Evolutionary conservation across 2,888 invertebrate genomes (phyloP).

Genomic region (Euspilapteryx auroguttella): DNA sequence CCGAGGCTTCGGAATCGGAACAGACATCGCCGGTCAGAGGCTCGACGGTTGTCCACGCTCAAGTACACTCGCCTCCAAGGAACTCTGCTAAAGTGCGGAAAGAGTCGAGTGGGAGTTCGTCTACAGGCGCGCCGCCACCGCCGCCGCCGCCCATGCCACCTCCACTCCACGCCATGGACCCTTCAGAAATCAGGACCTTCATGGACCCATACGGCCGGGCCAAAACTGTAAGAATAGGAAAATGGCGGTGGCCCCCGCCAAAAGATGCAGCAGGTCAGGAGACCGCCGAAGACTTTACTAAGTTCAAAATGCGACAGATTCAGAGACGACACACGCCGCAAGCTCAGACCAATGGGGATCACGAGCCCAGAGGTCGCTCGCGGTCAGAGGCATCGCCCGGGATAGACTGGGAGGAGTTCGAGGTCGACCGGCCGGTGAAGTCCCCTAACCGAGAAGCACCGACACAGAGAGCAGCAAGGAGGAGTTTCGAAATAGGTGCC

Average conservation of each 20-base stretch:
- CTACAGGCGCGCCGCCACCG: slow-evolving; percentile 64
- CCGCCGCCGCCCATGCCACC: slow-evolving; percentile 92
- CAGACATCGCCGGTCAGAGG: slow-evolving; percentile 40
- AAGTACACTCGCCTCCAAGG: slow-evolving; percentile 54
- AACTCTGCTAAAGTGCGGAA: slow-evolving; percentile 31
- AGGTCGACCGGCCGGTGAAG: slow-evolving; percentile 62
- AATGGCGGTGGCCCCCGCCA: slow-evolving; percentile 95
- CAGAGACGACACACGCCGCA: slow-evolving; percentile 80
- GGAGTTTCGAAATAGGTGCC: slow-evolving; percentile 81
- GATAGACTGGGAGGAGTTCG: slow-evolving; percentile 86
- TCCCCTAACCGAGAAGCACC: slow-evolving; percentile 42
- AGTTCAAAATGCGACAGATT: slow-evolving; percentile 85
- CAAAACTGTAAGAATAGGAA: slow-evolving; percentile 92
- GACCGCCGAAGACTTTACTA: slow-evolving; percentile 78
- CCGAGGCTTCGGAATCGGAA: slow-evolving; percentile 35
- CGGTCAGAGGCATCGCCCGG: slow-evolving; percentile 52
- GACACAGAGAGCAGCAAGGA: slow-evolving; percentile 40
- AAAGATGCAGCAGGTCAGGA: slow-evolving; percentile 70
- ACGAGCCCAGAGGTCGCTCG: slow-evolving; percentile 39
- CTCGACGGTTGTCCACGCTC: slow-evolving; percentile 52
- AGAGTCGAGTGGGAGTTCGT: slow-evolving; percentile 38
- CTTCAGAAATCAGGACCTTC: slow-evolving; percentile 80
- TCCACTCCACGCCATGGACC: slow-evolving; percentile 77
- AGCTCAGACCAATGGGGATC: slow-evolving; percentile 36
- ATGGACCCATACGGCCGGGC: slow-evolving; percentile 91